Base-by-base conservation (phyloP, 53 echinoderm and acorn worm genomes). In the Apostichopus leukothele region DNA sequence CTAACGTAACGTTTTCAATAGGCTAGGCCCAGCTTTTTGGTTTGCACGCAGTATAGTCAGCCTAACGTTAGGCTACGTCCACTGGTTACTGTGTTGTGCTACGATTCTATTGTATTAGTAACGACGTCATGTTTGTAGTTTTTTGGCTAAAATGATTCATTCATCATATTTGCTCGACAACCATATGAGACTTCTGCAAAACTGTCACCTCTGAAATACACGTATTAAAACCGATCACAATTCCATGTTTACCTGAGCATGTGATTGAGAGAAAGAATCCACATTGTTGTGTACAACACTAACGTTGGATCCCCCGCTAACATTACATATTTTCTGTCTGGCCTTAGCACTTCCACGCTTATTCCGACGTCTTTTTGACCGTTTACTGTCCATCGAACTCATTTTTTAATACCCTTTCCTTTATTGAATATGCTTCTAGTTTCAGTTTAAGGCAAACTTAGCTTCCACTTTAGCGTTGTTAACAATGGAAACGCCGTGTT, bases 311-410 rank as follows among this genome's bases (percentile, higher is more conserved):
- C 22, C 50, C 18, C 63, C 66, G 77, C 68, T 85, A 67, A 85
- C 85, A 66, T 85, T 85, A 68, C 85, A 85, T 9, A 87, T 55
- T 74, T 87, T 87, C 88, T 87, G 88, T 57, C 60, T 94, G 73
- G 81, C 90, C 78, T 84, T 88, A 21, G 75, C 92, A 84, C 95
- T 95, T 90, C 98, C 98, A 92, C 98, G 93, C 92, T 95, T 95
- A 88, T 98, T 98, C 75, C 95, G 91, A 86, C 95, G 90, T 76
- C 98, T 77, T 95, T 95, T 95, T 75, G 90, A 89, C 57, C 98
- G 93, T 88, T 96, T 98, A 87, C 90, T 94, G 55, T 98, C 98
- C 55, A 91, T 79, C 53, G 98, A 94, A 96, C 98, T 98, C 98
- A 98, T 98, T 4, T 52, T 93, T 68, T 71, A 88, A 52, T 13